A percentile compares a stretch with the other conserved stretches of the same genome.
phyloP scores from a whole-genome alignment of 2,797 vertebrate genomes.

The Aphelocoma californica region DNA sequence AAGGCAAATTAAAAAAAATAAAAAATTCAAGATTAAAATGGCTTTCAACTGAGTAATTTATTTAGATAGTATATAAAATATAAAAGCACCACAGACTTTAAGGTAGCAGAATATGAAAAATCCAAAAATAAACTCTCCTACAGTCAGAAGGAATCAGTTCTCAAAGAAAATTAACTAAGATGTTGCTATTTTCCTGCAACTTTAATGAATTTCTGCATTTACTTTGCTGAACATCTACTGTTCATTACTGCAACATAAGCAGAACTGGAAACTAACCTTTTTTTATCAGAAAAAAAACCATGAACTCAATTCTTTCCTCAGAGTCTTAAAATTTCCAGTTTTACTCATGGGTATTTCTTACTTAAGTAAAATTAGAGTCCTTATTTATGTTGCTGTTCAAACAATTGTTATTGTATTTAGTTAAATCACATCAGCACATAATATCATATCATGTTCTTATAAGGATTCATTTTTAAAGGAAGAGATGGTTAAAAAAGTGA shows the following conservation, averaged over 20 bases:
- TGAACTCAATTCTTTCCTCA: neutral
- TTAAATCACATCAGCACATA: neutral
- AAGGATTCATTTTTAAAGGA: neutral
- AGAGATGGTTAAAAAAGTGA: neutral
- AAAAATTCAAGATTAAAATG: neutral
- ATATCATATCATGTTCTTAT: neutral
- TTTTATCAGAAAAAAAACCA: neutral
- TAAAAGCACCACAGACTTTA: neutral
- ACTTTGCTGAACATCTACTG: neutral
- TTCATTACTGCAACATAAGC: neutral
- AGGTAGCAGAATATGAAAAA: neutral
- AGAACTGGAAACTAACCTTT: neutral
- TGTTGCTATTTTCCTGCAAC: neutral
- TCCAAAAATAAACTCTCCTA: rapidly evolving
- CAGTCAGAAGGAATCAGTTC: neutral
- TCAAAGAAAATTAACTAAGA: neutral
- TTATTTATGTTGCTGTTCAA: neutral
- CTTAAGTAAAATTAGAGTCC: neutral
- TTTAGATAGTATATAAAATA: neutral
- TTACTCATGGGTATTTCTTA: neutral
- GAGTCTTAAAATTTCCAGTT: neutral
- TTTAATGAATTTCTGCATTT: neutral
- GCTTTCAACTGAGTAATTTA: neutral
- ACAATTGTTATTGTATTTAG: neutral
- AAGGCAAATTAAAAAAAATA: neutral